Percentiles rank a stretch among this genome's conserved stretches.
Evolutionary conservation across 2,797 vertebrate species (phyloP).

Genomic region (Euphonia xanthogaster): DNA sequence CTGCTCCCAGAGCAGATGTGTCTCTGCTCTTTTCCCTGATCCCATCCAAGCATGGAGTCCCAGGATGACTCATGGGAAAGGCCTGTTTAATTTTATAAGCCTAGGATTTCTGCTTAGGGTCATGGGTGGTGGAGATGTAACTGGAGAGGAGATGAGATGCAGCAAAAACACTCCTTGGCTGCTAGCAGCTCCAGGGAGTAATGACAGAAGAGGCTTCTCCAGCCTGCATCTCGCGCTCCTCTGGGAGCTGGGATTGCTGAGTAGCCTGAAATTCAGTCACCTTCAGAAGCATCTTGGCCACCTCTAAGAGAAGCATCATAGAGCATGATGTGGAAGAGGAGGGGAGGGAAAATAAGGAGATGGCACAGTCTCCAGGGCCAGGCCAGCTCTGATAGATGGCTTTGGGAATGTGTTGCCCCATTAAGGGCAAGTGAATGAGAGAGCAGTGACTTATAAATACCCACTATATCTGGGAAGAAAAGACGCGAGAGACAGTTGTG

Average conservation of each 20-base stretch:
- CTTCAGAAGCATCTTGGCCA: neutral
- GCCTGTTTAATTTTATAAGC: neutral
- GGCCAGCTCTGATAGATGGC: neutral
- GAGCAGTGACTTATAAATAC: neutral
- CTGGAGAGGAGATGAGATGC: neutral
- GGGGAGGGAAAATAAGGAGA: neutral
- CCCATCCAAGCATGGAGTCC: neutral
- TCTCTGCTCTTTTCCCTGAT: neutral
- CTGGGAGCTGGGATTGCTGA: neutral
- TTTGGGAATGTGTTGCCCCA: neutral
- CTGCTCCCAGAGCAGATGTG: neutral
- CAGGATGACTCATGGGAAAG: neutral
- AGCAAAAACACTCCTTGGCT: neutral
- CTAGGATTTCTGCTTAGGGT: slow-evolving; percentile 6
- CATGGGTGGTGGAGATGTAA: neutral
- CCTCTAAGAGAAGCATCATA: neutral
- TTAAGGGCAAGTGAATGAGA: neutral
- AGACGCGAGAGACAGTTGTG: neutral
- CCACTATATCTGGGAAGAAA: neutral
- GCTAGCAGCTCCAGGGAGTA: neutral
- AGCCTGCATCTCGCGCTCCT: fast-evolving
- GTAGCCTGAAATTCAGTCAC: neutral
- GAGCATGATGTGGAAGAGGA: neutral
- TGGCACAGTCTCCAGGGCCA: neutral
- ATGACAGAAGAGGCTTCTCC: neutral